Evolutionary conservation across 2,888 invertebrate species (phyloP), one percentile per base, ranked within the genome.

Genomic region (Tipula lateralis): DNA sequence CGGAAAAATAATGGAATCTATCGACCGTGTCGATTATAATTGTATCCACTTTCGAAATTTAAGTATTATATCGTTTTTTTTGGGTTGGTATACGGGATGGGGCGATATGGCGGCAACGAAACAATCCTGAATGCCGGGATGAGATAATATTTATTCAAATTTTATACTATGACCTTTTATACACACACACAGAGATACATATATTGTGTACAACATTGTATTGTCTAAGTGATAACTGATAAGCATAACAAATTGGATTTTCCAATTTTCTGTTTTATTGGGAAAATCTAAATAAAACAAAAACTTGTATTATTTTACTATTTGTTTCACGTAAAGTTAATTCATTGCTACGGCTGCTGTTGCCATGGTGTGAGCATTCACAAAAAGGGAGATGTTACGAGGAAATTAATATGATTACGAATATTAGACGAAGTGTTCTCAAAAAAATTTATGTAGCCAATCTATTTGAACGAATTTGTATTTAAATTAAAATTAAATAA

Each of bases 1-100:
- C 7, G 66, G 9, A 9, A 24, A 66, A 66, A 66, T 24, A 66
- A 66, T 66, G 24, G 24, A 66, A 66, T 66, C 66, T 66, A 66
- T 66, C 66, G 66, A 66, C 66, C 66, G 66, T 66, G 66, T 66
- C 66, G 66, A 66, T 66, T 66, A 66, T 66, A 66, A 66, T 66
- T 66, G 66, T 66, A 66, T 66, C 24, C 66, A 66, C 24, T 66
- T 66, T 66, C 19, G 24, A 24, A 66, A 66, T 66, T 66, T 66
- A 24, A 66, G 66, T 66, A 66, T 66, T 66, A 24, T 50, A n/a
- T 44, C n/a, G 9, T 50, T 66, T 19, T 24, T 66, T 19, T 66
- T 19, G 66, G 66, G 12, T 19, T 12, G 66, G 9, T 1, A 66
- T 24, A n/a, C n/a, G n/a, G 44, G 39, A 32, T 9, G 12, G 44